These are phyloP conservation scores for Holocentrus rufus DNA, from an alignment of 2,797 vertebrate species.

Conservation along the genomic window DNA sequence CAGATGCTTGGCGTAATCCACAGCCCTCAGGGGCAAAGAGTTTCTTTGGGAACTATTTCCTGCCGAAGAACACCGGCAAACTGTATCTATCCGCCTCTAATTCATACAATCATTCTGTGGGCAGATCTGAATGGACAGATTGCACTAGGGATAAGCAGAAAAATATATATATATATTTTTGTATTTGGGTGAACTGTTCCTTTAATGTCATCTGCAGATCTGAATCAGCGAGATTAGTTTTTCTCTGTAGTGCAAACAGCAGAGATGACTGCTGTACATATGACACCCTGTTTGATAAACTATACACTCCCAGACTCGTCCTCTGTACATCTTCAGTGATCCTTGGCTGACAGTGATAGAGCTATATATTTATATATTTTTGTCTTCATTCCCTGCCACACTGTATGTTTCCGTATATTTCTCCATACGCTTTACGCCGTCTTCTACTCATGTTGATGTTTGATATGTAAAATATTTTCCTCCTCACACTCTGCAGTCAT, in stretches of 20 bases:
- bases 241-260: conserved; percentile 65
- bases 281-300: conserved; percentile 64
- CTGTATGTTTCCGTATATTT: conserved; percentile 38
- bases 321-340: conserved; percentile 6
- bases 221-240: conserved; percentile 3
- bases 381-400: conserved; percentile 30
- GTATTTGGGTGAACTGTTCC: no score
- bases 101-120: no score
- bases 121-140: no score
- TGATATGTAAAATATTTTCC: conserved; percentile 68
- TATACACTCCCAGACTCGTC: conserved; percentile 27
- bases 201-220: conserved; percentile 12
- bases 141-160: no score
- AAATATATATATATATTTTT: no score
- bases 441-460: no score
- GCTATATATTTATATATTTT: conserved; percentile 52
- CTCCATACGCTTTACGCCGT: conserved; percentile 32
- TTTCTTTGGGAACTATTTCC: no score
- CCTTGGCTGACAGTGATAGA: conserved; percentile 40
- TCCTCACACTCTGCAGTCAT: conserved; percentile 21
- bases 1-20: no score
- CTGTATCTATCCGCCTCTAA: no score
- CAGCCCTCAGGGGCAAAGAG: no score
- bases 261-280: conserved; percentile 29
- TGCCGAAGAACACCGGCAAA: no score